phyloP scores from a whole-genome alignment of 2,888 invertebrate genomes.

The Liopterus haemorrhoidalis region DNA sequence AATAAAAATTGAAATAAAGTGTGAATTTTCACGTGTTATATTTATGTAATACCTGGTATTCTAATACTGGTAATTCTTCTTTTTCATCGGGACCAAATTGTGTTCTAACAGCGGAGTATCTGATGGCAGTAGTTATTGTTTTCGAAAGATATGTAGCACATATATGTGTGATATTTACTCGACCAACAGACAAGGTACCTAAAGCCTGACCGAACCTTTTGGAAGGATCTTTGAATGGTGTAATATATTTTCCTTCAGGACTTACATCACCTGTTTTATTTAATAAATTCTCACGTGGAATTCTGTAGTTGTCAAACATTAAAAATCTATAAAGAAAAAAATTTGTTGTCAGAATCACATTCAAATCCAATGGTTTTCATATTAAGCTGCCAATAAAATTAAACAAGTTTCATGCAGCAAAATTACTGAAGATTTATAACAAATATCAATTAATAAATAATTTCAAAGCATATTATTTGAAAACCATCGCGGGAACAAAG shows the following conservation, averaged over 20 bases:
- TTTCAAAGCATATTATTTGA: too few species aligned
- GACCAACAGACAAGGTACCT: constrained; percentile 75
- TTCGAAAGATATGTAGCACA: constrained; percentile 59
- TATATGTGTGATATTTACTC: constrained; percentile 68
- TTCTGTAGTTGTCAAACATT: constrained; percentile 71
- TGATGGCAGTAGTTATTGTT: constrained; percentile 74
- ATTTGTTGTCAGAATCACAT: constrained; percentile 41
- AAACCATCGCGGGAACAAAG: too few species aligned
- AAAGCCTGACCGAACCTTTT: constrained; percentile 80
- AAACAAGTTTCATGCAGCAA: constrained; percentile 45
- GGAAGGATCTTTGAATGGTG: constrained; percentile 72
- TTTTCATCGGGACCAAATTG: constrained; percentile 77
- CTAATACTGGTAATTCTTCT: constrained; percentile 77
- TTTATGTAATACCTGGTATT: constrained; percentile 85
- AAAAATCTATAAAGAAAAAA: constrained; percentile 51
- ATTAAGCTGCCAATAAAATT: background rate
- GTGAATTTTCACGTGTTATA: constrained; percentile 45
- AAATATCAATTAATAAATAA: constrained; percentile 1
- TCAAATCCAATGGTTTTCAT: background rate
- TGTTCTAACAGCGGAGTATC: constrained; percentile 79
- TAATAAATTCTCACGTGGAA: constrained; percentile 72
- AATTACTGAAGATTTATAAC: background rate
- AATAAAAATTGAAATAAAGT: background rate
- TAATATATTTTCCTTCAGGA: constrained; percentile 72
- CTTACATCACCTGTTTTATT: constrained; percentile 85